These are phyloP conservation scores for Thryonomys swinderianus DNA, from an alignment of 2,113 vertebrate genomes.

Conservation along the genomic window DNA sequence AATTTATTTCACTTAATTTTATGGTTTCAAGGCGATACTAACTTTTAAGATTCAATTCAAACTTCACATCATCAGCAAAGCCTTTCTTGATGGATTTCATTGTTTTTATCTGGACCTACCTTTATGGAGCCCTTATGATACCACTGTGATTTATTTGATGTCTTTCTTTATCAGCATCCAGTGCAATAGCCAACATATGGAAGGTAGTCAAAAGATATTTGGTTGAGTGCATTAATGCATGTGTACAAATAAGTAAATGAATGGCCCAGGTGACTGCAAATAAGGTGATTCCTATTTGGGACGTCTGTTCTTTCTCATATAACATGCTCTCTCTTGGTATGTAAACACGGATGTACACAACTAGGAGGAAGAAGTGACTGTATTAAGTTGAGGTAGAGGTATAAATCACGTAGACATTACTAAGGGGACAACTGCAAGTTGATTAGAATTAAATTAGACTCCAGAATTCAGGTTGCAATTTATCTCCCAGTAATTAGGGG, in stretches of 20 bases:
- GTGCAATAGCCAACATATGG: background rate
- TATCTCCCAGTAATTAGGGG: background rate
- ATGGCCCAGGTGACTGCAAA: background rate
- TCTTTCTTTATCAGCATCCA: background rate
- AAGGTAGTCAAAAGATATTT: background rate
- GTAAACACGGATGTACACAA: background rate
- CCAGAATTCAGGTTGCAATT: constrained; percentile 8
- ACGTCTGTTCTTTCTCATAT: background rate
- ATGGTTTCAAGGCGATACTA: background rate
- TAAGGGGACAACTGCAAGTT: background rate
- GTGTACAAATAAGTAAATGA: background rate
- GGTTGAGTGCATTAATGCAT: background rate
- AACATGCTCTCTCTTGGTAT: background rate
- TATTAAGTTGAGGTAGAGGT: background rate
- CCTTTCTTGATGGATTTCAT: constrained; percentile 16
- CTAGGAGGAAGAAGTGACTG: background rate
- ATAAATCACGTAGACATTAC: background rate
- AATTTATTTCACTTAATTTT: background rate
- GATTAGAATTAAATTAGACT: constrained; percentile 27
- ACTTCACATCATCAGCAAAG: background rate
- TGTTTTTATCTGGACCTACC: background rate
- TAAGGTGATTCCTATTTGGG: background rate
- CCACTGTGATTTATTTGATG: background rate
- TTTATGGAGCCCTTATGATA: background rate
- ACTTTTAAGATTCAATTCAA: background rate